Evolutionary conservation across 2,888 invertebrate species (phyloP), one percentile per base, ranked within the genome.

Genomic region (Caenorhabditis uteleia): DNA sequence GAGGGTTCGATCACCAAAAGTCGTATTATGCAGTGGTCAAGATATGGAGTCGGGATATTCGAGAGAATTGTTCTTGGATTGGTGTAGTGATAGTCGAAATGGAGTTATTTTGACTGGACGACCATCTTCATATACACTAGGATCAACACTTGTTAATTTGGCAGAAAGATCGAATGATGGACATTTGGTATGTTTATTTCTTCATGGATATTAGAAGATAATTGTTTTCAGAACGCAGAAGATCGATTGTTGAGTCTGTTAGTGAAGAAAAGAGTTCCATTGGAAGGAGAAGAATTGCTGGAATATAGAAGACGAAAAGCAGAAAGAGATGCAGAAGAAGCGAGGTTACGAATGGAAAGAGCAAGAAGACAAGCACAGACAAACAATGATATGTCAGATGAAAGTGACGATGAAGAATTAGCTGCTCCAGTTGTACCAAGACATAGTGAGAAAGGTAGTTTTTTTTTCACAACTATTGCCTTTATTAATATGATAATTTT

Each of bases 41-140:
- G 97, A 97, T 84, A 88, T 98, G 87, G 95, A 98, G 85, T 89
- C 90, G 70, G 98, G 98, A 0, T 97, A 91, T 85, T 90, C 95
- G 0, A 87, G 97, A 51, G 97, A 98, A 80, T 86, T 98, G 23
- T 97, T 98, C 84, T 86, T 94, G 2, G 90, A 91, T 78, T 98
- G 97, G 95, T 92, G 93, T 51, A 88, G 89, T 0, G 91, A 93
- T 86, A 87, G 91, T 1, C 91, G 91, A 83, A 98, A 98, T 83
- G 92, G 93, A 82, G 91, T 98, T 70, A 92, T 98, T 66, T 86
- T 99, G 51, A 97, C 97, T 1, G 65, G 47, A 34, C 21, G 65
- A 27, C 65, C 65, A 0, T 45, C 65, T 18, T 46, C 50, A 0
- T 61, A 57, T 51, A 68, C 61, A 10, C 43, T 68, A 1, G 67